These are phyloP conservation scores for Pristionchus maxplancki DNA, from an alignment of 2,888 invertebrate genomes.

Conservation along the genomic window DNA sequence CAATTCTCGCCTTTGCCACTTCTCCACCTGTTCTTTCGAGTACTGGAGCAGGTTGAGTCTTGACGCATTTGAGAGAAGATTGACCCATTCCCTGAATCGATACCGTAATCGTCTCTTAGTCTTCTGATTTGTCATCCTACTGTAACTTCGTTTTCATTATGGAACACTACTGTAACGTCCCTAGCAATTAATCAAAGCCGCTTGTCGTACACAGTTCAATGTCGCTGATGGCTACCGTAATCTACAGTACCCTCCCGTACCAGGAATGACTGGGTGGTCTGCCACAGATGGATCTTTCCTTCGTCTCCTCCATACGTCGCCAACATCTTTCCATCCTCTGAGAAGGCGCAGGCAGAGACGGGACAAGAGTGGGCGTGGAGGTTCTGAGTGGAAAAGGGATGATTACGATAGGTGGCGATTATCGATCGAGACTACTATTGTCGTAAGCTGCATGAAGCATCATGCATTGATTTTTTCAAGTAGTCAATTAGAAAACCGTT, in stretches of 20 bases:
- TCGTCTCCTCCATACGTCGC: constrained; percentile 94
- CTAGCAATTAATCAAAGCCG: background rate
- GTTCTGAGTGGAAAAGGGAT: constrained; percentile 55
- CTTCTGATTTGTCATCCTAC: too few relatives aligned
- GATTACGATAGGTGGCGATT: background rate
- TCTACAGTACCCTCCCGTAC: constrained; percentile 57
- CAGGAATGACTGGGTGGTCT: constrained; percentile 84
- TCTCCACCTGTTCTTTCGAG: constrained; percentile 42
- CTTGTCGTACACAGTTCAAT: background rate
- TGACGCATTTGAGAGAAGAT: constrained; percentile 95
- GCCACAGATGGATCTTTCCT: constrained; percentile 97
- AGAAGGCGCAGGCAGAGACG: constrained; percentile 94
- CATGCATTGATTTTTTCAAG: too few relatives aligned
- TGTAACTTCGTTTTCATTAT: too few relatives aligned
- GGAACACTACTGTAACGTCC: too few relatives aligned
- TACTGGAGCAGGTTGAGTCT: constrained; percentile 87
- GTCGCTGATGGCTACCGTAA: background rate
- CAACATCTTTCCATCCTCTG: constrained; percentile 96
- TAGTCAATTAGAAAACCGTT: too few relatives aligned
- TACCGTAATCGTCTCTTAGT: background rate
- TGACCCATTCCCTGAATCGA: constrained; percentile 91
- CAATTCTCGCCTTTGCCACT: constrained; percentile 84
- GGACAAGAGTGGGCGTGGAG: constrained; percentile 88
- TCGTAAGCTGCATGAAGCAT: background rate
- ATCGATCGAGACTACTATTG: background rate